Conservation (phyloP, 1,140 invertebrate species). For the Drosophila triauraria region DNA sequence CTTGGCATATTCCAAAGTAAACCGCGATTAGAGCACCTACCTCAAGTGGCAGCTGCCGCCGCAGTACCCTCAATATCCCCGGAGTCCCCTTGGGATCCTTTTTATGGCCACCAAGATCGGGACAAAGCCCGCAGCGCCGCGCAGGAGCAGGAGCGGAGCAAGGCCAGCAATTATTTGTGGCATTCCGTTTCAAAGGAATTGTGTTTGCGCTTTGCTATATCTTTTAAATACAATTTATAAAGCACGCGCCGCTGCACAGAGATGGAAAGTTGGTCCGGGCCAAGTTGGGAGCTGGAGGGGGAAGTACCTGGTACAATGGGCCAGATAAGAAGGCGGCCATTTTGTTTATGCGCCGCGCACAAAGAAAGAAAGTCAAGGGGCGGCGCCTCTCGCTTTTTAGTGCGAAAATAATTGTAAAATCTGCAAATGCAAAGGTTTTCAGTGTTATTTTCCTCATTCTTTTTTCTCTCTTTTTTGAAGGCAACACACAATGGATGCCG, state of each 20-base stretch:
- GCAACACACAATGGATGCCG: constrained; percentile 60
- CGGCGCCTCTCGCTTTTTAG: constrained; percentile 67
- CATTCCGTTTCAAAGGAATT: constrained; percentile 70
- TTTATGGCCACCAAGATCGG: constrained; percentile 14
- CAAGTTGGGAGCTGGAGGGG: neutral
- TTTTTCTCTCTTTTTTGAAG: constrained; percentile 31
- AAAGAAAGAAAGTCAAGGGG: constrained; percentile 78
- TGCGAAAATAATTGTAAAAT: constrained; percentile 79
- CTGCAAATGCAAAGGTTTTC: constrained; percentile 55
- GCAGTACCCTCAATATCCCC: constrained; percentile 4
- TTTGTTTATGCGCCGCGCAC: constrained; percentile 74
- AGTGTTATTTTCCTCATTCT: constrained; percentile 50
- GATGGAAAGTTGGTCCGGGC: constrained; percentile 20
- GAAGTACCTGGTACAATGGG: constrained; percentile 35
- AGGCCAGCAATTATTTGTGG: constrained; percentile 72
- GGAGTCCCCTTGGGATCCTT: constrained; percentile 1
- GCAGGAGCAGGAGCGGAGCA: constrained; percentile 14
- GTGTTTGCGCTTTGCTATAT: constrained; percentile 60
- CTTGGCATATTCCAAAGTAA: constrained; percentile 15
- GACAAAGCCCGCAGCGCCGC: constrained; percentile 49
- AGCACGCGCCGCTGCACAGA: constrained; percentile 59
- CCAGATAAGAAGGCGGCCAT: constrained; percentile 73
- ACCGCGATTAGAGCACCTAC: constrained; percentile 73
- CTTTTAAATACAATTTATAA: constrained; percentile 82
- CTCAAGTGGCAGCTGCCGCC: constrained; percentile 34